These are phyloP conservation scores for Phenacoccus solenopsis DNA, from an alignment of 1,140 invertebrate species.

Conservation along the genomic window DNA sequence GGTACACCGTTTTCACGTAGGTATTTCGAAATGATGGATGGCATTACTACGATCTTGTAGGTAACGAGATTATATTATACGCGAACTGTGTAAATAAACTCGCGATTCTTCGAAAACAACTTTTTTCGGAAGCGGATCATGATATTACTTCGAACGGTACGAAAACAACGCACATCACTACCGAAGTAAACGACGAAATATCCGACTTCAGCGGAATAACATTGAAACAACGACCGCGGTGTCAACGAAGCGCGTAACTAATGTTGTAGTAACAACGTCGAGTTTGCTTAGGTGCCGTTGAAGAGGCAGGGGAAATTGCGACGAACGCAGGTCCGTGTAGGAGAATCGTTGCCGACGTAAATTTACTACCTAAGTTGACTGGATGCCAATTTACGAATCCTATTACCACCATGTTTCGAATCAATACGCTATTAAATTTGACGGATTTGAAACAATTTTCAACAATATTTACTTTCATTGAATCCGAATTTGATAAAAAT, in stretches of 20 bases:
- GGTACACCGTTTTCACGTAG: constrained; percentile 27
- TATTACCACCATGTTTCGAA: not conserved
- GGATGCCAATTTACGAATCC: not conserved
- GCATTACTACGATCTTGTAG: constrained; percentile 35
- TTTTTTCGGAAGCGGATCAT: not conserved
- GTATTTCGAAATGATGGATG: constrained; percentile 53
- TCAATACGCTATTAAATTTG: no score
- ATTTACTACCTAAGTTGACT: not conserved
- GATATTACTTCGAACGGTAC: no score
- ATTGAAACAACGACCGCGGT: not conserved
- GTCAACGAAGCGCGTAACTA: not conserved
- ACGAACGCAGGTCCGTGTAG: not conserved
- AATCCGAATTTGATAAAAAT: no score
- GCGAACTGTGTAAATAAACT: not conserved
- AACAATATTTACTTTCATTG: no score
- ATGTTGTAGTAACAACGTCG: not conserved
- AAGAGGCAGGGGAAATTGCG: not conserved
- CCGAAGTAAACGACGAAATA: not conserved
- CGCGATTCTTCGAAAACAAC: not conserved
- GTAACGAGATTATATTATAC: not conserved
- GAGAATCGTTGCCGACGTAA: not conserved
- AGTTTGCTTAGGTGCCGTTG: not conserved
- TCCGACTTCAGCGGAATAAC: not conserved
- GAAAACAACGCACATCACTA: not conserved
- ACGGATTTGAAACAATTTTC: no score